phyloP scores from a whole-genome alignment of 2,797 vertebrate species.

The Ptychobarbus kaznakovi region DNA sequence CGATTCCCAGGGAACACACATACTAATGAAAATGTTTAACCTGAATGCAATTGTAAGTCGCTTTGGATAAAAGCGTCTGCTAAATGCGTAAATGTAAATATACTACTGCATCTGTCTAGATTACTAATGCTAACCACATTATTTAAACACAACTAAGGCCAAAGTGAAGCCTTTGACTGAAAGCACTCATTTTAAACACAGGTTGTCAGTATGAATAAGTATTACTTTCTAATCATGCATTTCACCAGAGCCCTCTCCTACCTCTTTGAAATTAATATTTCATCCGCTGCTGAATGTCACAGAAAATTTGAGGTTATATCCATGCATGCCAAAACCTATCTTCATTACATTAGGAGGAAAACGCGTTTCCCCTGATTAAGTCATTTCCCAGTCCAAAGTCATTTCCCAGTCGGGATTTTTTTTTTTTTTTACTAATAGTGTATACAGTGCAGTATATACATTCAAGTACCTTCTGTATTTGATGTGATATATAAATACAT shows the following conservation, averaged over 20 bases:
- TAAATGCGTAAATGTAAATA: too few species aligned
- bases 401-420: constrained; percentile 60
- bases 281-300: constrained; percentile 54
- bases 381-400: constrained; percentile 64
- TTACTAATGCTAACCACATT: constrained; percentile 7
- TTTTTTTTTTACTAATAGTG: background rate
- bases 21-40: too few species aligned
- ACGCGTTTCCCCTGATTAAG: constrained; percentile 65
- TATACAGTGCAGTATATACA: background rate
- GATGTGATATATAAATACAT: background rate
- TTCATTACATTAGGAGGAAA: constrained; percentile 69
- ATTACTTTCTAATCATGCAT: constrained; percentile 42
- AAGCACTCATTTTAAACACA: constrained; percentile 27
- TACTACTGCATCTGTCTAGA: constrained; percentile 5
- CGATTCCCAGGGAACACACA: too few species aligned
- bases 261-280: constrained; percentile 64
- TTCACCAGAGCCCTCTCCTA: constrained; percentile 3
- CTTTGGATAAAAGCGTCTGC: too few species aligned
- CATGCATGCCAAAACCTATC: constrained; percentile 67
- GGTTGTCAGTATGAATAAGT: constrained; percentile 22
- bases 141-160: constrained; percentile 18
- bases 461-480: background rate
- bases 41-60: too few species aligned
- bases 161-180: constrained; percentile 13
- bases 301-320: constrained; percentile 66